phyloP scores from a whole-genome alignment of 2,113 vertebrate genomes.

The Aspidoscelis tigris region DNA sequence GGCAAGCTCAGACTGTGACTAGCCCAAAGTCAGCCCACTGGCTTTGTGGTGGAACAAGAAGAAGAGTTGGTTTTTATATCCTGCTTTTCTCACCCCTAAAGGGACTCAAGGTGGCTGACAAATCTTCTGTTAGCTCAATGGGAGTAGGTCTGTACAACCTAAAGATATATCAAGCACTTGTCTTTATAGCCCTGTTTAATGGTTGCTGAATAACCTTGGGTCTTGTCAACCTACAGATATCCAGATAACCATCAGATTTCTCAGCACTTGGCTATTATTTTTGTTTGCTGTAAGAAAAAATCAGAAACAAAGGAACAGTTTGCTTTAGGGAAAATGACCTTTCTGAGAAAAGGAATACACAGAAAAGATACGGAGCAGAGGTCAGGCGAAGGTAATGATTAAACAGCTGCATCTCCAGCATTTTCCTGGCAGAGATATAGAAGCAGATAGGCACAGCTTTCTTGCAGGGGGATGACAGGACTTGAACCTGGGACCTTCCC shows the following conservation, averaged over 20 bases:
- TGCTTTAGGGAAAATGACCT: neutral
- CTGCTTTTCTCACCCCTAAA: too few species aligned
- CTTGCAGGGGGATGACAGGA: too few species aligned
- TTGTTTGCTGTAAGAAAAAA: constrained; percentile 1
- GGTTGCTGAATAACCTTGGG: too few species aligned
- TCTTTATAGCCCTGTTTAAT: neutral
- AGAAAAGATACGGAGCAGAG: neutral
- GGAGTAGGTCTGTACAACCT: neutral
- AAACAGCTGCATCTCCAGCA: too few species aligned
- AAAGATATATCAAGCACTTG: neutral
- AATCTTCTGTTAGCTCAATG: neutral
- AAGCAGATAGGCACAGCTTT: too few species aligned
- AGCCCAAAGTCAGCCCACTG: too few species aligned
- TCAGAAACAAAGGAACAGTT: neutral
- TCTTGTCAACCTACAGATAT: neutral
- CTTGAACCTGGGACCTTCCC: too few species aligned
- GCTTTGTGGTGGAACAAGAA: too few species aligned
- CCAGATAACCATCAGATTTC: neutral
- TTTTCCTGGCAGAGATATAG: too few species aligned
- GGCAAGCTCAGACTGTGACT: too few species aligned
- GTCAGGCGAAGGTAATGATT: neutral
- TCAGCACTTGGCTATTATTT: neutral
- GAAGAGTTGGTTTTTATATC: too few species aligned
- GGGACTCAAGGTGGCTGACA: too few species aligned
- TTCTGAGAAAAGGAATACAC: neutral